phyloP scores from a whole-genome alignment of 1,140 invertebrate genomes.

The Phymorhynchus buccinoides region DNA sequence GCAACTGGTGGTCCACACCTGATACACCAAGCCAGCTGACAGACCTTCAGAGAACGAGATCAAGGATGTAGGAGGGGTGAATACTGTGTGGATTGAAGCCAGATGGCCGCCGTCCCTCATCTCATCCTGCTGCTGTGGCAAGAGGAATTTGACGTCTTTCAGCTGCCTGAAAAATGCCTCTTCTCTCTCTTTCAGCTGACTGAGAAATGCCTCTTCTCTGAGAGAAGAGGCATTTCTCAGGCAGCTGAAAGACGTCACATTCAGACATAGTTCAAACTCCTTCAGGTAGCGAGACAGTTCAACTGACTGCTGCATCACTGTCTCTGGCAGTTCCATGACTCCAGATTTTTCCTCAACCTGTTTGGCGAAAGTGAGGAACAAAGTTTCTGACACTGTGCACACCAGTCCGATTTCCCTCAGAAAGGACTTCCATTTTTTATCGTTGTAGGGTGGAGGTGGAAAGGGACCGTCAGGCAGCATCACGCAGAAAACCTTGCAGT shows the following conservation, averaged over 20 bases:
- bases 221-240: too few species aligned
- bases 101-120: neutral
- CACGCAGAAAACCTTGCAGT: neutral
- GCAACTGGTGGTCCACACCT: conserved; percentile 45
- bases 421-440: neutral
- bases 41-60: too few species aligned
- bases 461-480: neutral
- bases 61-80: neutral
- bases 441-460: too few species aligned
- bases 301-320: too few species aligned
- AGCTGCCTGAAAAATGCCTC: too few species aligned
- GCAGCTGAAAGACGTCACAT: neutral
- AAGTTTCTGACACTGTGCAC: too few species aligned
- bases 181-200: too few species aligned
- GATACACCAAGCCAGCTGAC: neutral
- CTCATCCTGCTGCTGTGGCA: too few species aligned
- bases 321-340: neutral
- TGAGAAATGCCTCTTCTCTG: too few species aligned
- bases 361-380: neutral
- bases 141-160: too few species aligned
- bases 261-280: neutral
- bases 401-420: neutral
- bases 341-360: neutral
- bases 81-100: conserved; percentile 12
- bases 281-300: neutral